Conservation (phyloP, 2,888 invertebrate species). For the Strigamia maritima region DNA sequence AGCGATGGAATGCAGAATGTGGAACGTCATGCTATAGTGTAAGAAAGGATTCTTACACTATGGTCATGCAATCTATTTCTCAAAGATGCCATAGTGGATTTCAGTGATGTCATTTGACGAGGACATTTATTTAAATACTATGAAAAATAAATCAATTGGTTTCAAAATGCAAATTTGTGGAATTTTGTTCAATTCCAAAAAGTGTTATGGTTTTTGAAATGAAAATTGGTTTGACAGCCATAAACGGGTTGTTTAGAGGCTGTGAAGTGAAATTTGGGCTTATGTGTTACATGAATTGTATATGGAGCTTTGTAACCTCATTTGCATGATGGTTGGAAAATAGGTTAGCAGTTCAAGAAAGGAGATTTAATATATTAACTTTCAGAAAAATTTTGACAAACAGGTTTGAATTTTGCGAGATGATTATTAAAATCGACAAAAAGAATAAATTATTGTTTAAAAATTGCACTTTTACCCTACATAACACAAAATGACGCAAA, state of each 20-base stretch:
- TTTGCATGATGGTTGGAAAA: slow-evolving; percentile 20
- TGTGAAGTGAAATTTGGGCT: slow-evolving; percentile 6
- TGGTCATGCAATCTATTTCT: no score
- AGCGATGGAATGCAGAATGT: neutral
- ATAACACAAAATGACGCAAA: neutral
- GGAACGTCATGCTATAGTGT: neutral
- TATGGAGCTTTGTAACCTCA: slow-evolving; percentile 25
- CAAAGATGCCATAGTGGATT: no score
- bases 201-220: neutral
- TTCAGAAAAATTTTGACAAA: slow-evolving; percentile 4
- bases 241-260: neutral
- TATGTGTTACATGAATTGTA: neutral
- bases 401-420: slow-evolving; percentile 1
- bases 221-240: neutral
- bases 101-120: neutral
- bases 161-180: neutral
- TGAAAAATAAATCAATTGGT: no score
- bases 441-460: neutral
- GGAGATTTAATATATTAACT: slow-evolving; percentile 2
- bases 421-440: neutral
- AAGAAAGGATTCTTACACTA: no score
- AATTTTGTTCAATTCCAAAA: neutral
- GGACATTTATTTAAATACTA: no score
- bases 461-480: neutral
- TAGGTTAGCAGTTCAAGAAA: slow-evolving; percentile 31